Conservation (phyloP, 1,140 invertebrate species). For the Eupristina koningsbergeri region DNA sequence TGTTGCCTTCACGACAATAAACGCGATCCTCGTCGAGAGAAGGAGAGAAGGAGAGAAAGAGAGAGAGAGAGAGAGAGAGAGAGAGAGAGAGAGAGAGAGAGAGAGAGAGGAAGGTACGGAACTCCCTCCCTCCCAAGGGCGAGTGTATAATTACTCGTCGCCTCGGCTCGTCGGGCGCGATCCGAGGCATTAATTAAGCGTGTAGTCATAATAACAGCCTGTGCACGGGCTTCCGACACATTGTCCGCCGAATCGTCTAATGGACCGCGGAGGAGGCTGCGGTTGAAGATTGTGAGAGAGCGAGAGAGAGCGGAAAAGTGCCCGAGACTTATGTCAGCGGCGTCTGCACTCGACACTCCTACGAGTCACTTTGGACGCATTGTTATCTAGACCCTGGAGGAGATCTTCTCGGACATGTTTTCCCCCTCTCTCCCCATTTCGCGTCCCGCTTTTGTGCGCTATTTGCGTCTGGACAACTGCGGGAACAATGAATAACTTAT, state of each 20-base stretch:
- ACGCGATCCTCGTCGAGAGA: too few relatives aligned
- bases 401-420: too few relatives aligned
- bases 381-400: not conserved
- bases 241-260: conserved; percentile 60
- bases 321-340: conserved; percentile 3
- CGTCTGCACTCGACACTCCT: not conserved
- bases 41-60: too few relatives aligned
- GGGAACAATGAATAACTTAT: not conserved
- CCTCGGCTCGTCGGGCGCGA: conserved; percentile 56
- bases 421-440: not conserved
- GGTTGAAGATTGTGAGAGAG: too few relatives aligned
- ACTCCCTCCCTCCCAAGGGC: too few relatives aligned
- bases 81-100: too few relatives aligned
- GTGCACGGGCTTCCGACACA: conserved; percentile 43
- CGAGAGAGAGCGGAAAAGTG: conserved; percentile 36
- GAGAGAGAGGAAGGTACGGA: too few relatives aligned
- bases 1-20: not conserved
- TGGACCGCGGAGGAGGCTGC: conserved; percentile 52
- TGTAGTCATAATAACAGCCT: conserved; percentile 69
- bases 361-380: not conserved
- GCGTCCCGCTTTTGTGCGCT: not conserved
- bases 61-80: too few relatives aligned
- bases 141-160: conserved; percentile 60
- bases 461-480: not conserved
- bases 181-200: conserved; percentile 67